phyloP scores from a whole-genome alignment of 1,140 invertebrate genomes.

The Hyles euphorbiae region DNA sequence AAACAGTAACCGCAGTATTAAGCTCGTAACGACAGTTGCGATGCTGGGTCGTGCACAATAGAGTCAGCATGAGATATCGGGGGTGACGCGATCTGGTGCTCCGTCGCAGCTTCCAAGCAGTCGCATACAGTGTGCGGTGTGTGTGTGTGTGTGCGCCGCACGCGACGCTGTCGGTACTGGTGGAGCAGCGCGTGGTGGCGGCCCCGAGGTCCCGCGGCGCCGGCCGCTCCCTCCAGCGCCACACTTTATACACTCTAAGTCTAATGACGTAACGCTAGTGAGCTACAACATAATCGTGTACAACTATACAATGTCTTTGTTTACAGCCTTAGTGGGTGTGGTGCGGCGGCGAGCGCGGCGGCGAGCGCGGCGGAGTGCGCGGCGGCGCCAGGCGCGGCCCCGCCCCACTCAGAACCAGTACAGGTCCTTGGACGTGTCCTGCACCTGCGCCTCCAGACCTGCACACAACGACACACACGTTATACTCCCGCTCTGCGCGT shows the following conservation, averaged over 20 bases:
- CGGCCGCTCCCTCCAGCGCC: not conserved
- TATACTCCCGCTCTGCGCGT: too few relatives aligned
- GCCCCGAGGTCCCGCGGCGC: not conserved
- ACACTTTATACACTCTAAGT: not conserved
- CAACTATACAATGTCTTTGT: not conserved
- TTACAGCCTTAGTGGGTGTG: too few relatives aligned
- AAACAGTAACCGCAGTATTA: too few relatives aligned
- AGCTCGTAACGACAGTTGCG: too few relatives aligned
- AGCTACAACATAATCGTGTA: not conserved
- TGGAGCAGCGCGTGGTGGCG: not conserved
- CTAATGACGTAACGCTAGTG: not conserved
- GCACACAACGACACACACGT: conserved; percentile 23
- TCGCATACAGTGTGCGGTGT: too few relatives aligned
- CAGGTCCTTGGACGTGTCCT: conserved; percentile 77
- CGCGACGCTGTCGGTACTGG: too few relatives aligned
- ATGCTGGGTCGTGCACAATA: too few relatives aligned
- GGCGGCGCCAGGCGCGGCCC: conserved; percentile 8
- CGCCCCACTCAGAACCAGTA: conserved; percentile 73
- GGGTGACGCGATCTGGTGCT: too few relatives aligned
- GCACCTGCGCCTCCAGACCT: conserved; percentile 77
- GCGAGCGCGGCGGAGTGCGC: conserved; percentile 1
- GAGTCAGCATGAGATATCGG: too few relatives aligned
- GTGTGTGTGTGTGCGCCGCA: too few relatives aligned
- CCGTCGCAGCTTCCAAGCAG: too few relatives aligned
- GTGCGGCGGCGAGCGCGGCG: conserved; percentile 1